phyloP scores from a whole-genome alignment of 2,888 invertebrate species.

The Drosophila tripunctata region DNA sequence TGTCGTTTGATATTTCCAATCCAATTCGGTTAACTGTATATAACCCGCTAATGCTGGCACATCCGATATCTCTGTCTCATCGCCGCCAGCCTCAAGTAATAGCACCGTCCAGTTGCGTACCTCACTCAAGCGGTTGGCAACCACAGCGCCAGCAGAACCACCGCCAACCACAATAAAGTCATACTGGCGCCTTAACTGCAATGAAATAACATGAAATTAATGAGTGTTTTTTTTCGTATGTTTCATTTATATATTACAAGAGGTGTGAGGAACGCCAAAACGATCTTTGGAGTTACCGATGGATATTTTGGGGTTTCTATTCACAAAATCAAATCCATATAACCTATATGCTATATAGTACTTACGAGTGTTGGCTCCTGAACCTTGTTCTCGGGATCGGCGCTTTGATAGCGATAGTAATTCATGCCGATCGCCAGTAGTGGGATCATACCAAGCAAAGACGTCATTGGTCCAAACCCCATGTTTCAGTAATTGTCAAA shows the following conservation, averaged over 20 bases:
- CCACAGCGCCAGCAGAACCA: slow-evolving; percentile 95
- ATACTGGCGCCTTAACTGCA: slow-evolving; percentile 90
- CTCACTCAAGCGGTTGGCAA: slow-evolving; percentile 93
- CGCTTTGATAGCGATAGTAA: slow-evolving; percentile 91
- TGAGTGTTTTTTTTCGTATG: not conserved
- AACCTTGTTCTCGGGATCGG: slow-evolving; percentile 93
- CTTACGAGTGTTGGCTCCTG: slow-evolving; percentile 89
- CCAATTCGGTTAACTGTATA: slow-evolving; percentile 92
- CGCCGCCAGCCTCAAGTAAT: slow-evolving; percentile 93
- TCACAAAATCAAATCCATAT: no score
- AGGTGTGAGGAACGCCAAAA: not conserved
- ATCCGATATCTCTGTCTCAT: slow-evolving; percentile 95
- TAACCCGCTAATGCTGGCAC: slow-evolving; percentile 94
- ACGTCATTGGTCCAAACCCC: slow-evolving; percentile 87
- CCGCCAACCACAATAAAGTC: slow-evolving; percentile 95
- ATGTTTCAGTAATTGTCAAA: slow-evolving; percentile 85
- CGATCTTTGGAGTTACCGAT: no score
- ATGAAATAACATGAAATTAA: no score
- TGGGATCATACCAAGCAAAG: slow-evolving; percentile 91
- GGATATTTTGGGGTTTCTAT: no score
- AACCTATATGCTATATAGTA: no score
- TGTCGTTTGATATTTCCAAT: slow-evolving; percentile 96
- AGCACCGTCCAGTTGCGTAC: slow-evolving; percentile 92
- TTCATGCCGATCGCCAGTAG: slow-evolving; percentile 92
- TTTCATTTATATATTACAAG: not conserved